These are phyloP conservation scores for Stegodyphus mimosarum DNA, from an alignment of 1,140 invertebrate species.

Conservation along the genomic window DNA sequence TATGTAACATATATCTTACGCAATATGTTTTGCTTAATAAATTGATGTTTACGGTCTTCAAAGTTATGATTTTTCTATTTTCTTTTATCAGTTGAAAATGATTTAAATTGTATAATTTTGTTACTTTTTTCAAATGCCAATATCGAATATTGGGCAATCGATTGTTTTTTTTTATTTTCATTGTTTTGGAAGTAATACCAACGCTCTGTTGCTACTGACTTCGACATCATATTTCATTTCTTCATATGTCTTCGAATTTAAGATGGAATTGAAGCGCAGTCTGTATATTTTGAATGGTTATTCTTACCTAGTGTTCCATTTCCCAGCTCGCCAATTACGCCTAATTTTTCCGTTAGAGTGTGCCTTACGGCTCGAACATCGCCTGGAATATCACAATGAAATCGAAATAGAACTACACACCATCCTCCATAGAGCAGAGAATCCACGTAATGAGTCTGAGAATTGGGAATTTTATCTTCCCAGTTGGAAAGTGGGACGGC, in stretches of 20 bases:
- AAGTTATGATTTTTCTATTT: no score
- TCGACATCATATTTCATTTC: not conserved
- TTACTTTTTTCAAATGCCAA: not conserved
- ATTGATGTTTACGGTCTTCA: no score
- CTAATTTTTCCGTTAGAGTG: not conserved
- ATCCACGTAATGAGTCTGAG: not conserved
- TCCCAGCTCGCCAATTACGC: not conserved
- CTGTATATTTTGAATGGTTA: not conserved
- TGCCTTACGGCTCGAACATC: not conserved
- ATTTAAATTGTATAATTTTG: not conserved
- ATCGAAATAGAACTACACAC: not conserved
- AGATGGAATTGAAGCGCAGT: not conserved
- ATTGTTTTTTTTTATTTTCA: not conserved
- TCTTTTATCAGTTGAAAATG: no score
- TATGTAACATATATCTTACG: no score
- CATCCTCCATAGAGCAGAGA: not conserved
- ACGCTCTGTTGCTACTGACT: not conserved
- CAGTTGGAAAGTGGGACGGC: not conserved
- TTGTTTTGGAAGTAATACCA: not conserved
- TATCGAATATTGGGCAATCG: not conserved
- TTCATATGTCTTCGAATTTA: not conserved
- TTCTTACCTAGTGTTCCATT: conserved; percentile 3
- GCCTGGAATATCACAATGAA: not conserved
- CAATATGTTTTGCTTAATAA: no score
- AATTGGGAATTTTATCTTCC: not conserved